phyloP scores from a whole-genome alignment of 2,113 vertebrate genomes.

The Bubalus kerabau region DNA sequence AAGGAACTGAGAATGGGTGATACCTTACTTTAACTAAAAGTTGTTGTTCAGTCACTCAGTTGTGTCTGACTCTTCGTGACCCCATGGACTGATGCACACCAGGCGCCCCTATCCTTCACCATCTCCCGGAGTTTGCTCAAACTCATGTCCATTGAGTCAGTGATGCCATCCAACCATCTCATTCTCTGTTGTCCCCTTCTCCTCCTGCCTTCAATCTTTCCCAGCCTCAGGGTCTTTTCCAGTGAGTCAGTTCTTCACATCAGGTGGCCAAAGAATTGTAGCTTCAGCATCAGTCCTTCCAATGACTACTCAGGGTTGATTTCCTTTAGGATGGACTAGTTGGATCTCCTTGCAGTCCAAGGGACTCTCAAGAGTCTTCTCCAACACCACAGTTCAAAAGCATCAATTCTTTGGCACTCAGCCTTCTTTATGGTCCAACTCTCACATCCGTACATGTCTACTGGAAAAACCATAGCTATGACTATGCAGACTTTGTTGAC shows the following conservation, averaged over 20 bases:
- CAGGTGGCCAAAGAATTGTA: not conserved
- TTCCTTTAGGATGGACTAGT: not conserved
- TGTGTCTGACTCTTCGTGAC: not conserved
- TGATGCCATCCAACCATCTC: not conserved
- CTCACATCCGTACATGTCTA: not conserved
- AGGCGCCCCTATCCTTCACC: not conserved
- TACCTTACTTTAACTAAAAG: not conserved
- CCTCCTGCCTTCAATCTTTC: not conserved
- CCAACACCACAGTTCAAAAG: not conserved
- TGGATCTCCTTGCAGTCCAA: not conserved
- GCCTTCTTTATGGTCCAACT: not conserved
- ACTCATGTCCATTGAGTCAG: not conserved
- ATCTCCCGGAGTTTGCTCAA: not conserved
- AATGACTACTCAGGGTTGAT: not conserved
- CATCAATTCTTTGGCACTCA: not conserved
- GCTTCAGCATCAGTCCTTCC: not conserved
- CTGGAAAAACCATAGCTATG: not conserved
- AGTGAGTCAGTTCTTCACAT: not conserved
- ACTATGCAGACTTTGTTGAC: not conserved
- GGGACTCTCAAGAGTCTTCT: not conserved
- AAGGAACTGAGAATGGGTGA: conserved; percentile 4
- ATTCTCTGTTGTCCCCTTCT: not conserved
- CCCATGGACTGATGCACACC: not conserved
- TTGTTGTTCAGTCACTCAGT: not conserved
- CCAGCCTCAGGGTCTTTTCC: not conserved